Base-by-base conservation (phyloP, 2,888 invertebrate species). In the Drosophila antonietae region DNA sequence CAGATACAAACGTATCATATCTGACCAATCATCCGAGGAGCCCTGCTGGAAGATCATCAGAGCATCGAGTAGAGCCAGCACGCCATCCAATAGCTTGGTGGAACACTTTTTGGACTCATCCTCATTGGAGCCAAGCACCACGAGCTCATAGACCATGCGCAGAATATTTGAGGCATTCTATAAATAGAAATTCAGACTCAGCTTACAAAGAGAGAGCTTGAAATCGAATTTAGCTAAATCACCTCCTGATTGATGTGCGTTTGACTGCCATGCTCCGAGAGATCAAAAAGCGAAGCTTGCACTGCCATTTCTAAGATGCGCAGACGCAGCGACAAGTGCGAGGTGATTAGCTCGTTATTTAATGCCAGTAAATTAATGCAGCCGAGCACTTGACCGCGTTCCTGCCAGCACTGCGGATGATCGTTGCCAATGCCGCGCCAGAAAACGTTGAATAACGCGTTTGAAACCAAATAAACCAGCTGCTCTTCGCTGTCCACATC, bases 381-480 rank as follows among this genome's bases (percentile, higher is more conserved):
- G 10, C 94, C 94, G 82, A 95, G 92, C 1, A 95, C 94, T 89
- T 95, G 94, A 10, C 95, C 94, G 43, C 95, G 93, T 80, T 94
- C 94, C 92, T 94, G 94, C 95, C 95, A 95, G 39, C 94, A 93
- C 15, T 93, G 93, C 31, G 93, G 93, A 79, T 93, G 93, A 31
- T 94, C 94, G 53, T 94, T 94, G 61, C 94, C 93, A 23, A 95
- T 93, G 18, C 95, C 95, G 73, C 94, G 93, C 95, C 95, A 95
- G 86, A 95, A 93, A 1, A 95, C 91, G 10, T 94, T 94, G 75
- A 94, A 94, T 43, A 95, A 88, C 52, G 94, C 93, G 78, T 94
- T 94, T 2, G 94, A 93, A 10, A 95, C 93, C 64, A 94, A 91
- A 86, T 94, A 94, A 35, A 94, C 94, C 53, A 95, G 89, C 80